A percentile compares a stretch with the other conserved stretches of the same genome.
phyloP scores from a whole-genome alignment of 1,140 invertebrate species.

The Lasioglossum baleicum region DNA sequence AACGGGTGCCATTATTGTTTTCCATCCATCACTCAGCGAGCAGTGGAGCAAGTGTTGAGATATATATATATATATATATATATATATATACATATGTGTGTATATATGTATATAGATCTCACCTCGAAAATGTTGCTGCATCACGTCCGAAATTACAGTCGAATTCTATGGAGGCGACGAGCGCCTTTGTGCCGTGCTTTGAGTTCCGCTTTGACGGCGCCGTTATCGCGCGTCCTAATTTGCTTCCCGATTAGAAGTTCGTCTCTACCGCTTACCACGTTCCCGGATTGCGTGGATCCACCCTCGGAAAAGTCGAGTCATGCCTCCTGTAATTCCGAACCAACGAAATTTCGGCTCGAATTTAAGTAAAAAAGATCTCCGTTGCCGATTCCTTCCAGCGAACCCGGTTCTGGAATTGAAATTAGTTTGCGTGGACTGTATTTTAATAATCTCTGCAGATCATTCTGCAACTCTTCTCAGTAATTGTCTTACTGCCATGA shows the following conservation, averaged over 20 bases:
- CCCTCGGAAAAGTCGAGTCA: not conserved
- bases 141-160: constrained; percentile 67
- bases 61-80: constrained; percentile 23
- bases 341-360: not conserved
- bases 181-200: constrained; percentile 38
- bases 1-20: constrained; percentile 60
- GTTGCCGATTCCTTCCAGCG: too few relatives aligned
- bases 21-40: constrained; percentile 61
- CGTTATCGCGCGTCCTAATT: constrained; percentile 52
- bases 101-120: constrained; percentile 4
- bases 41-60: constrained; percentile 21
- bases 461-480: too few relatives aligned
- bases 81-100: too few relatives aligned
- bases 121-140: constrained; percentile 60
- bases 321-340: not conserved
- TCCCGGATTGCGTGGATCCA: constrained; percentile 15
- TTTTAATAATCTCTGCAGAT: not conserved
- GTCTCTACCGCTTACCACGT: constrained; percentile 27
- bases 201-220: constrained; percentile 35
- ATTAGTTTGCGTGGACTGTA: not conserved
- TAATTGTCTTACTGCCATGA: too few relatives aligned
- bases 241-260: constrained; percentile 44
- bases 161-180: constrained; percentile 39
- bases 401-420: too few relatives aligned
- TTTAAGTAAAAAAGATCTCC: not conserved